Conservation (phyloP, 35 echinoderm and acorn worm genomes). For the Lytechinus pictus region DNA sequence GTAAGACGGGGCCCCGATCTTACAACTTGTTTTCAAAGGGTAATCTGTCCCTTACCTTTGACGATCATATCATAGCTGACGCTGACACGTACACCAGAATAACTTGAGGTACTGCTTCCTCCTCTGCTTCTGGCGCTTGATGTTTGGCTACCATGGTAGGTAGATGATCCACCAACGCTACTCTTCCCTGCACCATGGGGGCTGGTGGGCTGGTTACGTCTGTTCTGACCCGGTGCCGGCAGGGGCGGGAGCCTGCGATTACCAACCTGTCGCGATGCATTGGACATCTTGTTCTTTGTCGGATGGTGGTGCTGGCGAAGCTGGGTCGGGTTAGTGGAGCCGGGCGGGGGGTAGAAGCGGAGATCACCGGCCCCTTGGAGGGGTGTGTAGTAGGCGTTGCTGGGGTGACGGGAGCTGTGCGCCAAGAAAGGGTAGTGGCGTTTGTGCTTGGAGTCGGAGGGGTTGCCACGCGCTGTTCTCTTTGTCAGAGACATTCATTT, state of each 20-base stretch:
- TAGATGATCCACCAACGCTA: not conserved
- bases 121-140: constrained; percentile 41
- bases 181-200: constrained; percentile 54
- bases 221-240: constrained; percentile 56
- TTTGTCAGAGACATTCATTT: constrained; percentile 54
- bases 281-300: constrained; percentile 69
- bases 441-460: constrained; percentile 37
- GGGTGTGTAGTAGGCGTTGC: constrained; percentile 33
- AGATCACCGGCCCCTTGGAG: not conserved
- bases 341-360: constrained; percentile 26
- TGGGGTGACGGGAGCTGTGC: not conserved
- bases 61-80: constrained; percentile 72
- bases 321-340: not conserved
- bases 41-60: constrained; percentile 51
- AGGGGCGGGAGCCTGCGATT: constrained; percentile 82
- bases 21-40: too few species aligned
- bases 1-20: too few species aligned
- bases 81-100: not conserved
- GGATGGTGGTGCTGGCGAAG: constrained; percentile 15
- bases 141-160: constrained; percentile 63
- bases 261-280: constrained; percentile 70
- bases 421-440: constrained; percentile 13
- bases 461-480: constrained; percentile 32
- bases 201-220: constrained; percentile 41
- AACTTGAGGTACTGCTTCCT: not conserved